phyloP scores from a whole-genome alignment of 2,797 vertebrate genomes.

The Clamator glandarius region DNA sequence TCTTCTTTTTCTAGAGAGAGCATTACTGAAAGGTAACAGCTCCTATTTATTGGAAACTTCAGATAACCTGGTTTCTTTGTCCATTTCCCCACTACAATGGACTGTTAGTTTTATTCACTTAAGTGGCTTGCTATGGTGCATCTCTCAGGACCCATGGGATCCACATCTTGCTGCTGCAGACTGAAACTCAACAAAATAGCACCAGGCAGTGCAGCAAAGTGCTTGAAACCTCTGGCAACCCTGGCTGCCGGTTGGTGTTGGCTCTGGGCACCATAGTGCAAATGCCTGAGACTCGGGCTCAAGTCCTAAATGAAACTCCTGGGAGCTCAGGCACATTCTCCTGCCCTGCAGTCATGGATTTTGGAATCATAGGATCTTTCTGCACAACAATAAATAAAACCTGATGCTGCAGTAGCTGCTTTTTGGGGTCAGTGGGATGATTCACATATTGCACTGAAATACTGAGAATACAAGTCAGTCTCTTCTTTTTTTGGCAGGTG shows the following conservation, averaged over 20 bases:
- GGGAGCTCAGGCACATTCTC: not conserved
- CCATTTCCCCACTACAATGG: not conserved
- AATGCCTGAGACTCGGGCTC: not conserved
- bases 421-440: not conserved
- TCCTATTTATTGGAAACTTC: not conserved
- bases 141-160: not conserved
- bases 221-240: not conserved
- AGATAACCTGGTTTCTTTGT: not conserved
- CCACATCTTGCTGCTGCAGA: not conserved
- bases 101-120: not conserved
- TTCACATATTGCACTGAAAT: not conserved
- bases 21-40: not conserved
- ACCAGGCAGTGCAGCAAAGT: not conserved
- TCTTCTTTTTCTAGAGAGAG: not conserved
- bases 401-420: not conserved
- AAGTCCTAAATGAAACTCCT: not conserved
- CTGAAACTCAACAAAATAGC: not conserved
- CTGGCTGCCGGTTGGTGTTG: not conserved
- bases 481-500: conserved; percentile 80
- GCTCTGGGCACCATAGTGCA: not conserved
- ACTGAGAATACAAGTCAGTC: not conserved
- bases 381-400: not conserved
- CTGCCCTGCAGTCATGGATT: not conserved
- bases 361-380: not conserved
- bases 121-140: not conserved